Evolutionary conservation across 2,888 invertebrate species (phyloP).

Genomic region (Busseola fusca): DNA sequence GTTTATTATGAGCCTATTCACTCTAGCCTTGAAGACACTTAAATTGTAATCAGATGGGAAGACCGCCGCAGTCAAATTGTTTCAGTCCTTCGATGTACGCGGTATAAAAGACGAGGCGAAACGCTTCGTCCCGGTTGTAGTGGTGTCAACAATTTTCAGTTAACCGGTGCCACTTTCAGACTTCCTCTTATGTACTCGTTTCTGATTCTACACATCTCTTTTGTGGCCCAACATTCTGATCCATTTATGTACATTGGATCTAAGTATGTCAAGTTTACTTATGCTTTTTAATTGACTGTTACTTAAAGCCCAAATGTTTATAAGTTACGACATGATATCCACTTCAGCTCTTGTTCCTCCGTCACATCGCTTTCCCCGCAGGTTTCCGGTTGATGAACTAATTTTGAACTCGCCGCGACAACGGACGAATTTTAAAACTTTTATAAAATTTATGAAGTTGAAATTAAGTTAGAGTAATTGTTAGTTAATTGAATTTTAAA

Average conservation of each 20-base stretch:
- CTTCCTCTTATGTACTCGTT: too few species aligned
- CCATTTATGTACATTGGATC: background rate
- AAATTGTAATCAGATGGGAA: too few species aligned
- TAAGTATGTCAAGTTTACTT: background rate
- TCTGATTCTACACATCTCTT: too few species aligned
- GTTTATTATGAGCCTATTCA: too few species aligned
- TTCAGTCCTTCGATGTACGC: too few species aligned
- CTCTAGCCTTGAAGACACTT: too few species aligned
- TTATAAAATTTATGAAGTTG: constrained; percentile 58
- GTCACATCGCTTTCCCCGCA: constrained; percentile 10
- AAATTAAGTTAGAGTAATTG: constrained; percentile 61
- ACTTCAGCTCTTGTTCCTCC: background rate
- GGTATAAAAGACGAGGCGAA: too few species aligned
- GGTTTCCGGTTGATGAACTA: constrained; percentile 40
- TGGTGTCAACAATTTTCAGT: too few species aligned
- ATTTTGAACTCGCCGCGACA: constrained; percentile 50
- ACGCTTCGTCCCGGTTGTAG: too few species aligned
- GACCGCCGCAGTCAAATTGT: too few species aligned
- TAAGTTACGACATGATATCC: background rate
- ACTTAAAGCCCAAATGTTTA: background rate
- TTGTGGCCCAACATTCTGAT: too few species aligned
- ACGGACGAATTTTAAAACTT: constrained; percentile 57
- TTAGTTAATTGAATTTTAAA: constrained; percentile 64
- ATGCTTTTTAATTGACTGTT: background rate
- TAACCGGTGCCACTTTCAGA: too few species aligned